Evolutionary conservation across 2,888 invertebrate genomes (phyloP), one percentile per base, ranked within the genome.

Genomic region (Pterostichus niger): DNA sequence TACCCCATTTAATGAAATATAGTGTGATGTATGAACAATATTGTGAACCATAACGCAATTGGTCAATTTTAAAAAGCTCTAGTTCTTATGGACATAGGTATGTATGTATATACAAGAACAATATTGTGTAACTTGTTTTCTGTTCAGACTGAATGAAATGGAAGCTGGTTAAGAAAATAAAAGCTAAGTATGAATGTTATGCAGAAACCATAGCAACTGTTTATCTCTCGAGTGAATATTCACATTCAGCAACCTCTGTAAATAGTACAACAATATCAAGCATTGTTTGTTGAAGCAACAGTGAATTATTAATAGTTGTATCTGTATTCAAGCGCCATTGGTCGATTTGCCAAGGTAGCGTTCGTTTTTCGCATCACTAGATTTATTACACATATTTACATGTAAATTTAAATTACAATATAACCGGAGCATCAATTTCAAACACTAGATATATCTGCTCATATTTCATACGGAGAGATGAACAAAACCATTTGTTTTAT

Each of bases 321-420:
- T 71, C 44, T 44, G 40, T 71, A 71, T 44, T 71, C 44, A 35
- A 33, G n/a, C 13, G 49, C 13, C 40, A 49, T 49, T 71, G 44
- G 17, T 7, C 40, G 17, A 71, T 44, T 71, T 40, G 44, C 11
- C 44, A 71, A 71, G 64, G 68, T 40, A 71, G 68, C 56, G 24
- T 71, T 71, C 44, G 68, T 71, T 71, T 71, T 71, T 71, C 68
- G 17, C 44, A 71, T 71, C 17, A 15, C 24, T 40, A 71, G 68
- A 71, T 71, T 71, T 71, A 71, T 71, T 71, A 40, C 44, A 15
- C 68, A 44, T 71, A 71, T 71, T 71, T 71, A 71, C 68, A 71
- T 71, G 68, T 71, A 71, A 71, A 71, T 71, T 71, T 71, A 44
- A 71, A 71, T 71, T 71, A 71, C 68, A 44, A 71, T 71, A 71